A percentile compares a stretch with the other conserved stretches of the same genome.
Evolutionary conservation across 2,888 invertebrate species (phyloP).

Genomic region (Sphaeridia pumilis): DNA sequence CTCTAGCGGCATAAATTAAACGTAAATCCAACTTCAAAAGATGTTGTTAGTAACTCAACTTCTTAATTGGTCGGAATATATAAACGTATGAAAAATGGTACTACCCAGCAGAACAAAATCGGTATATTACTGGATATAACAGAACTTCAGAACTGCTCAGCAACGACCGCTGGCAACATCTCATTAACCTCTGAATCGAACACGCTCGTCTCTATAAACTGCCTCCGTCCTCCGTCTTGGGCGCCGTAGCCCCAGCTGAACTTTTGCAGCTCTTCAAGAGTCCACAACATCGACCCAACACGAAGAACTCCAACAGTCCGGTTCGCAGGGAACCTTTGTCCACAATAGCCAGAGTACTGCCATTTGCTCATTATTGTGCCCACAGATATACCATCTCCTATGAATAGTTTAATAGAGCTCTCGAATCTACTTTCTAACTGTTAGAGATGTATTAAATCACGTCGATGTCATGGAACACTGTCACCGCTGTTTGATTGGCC

Average conservation of each 20-base stretch:
- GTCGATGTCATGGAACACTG: no score
- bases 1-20: no score
- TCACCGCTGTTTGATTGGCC: no score
- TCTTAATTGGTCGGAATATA: no score
- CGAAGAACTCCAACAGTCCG: slow-evolving; percentile 75
- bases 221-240: slow-evolving; percentile 78
- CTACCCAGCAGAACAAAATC: no score
- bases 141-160: slow-evolving; percentile 47
- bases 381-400: slow-evolving; percentile 64
- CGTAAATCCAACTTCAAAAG: no score
- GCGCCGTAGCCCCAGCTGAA: slow-evolving; percentile 83
- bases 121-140: no score
- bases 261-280: slow-evolving; percentile 91
- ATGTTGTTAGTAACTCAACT: no score
- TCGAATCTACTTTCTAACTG: no score
- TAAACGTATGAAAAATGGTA: no score
- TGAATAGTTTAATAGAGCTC: no score
- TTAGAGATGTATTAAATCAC: no score
- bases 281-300: slow-evolving; percentile 48
- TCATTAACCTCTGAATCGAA: slow-evolving; percentile 82
- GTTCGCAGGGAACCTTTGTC: slow-evolving; percentile 83
- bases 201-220: slow-evolving; percentile 91
- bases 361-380: slow-evolving; percentile 84
- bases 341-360: slow-evolving; percentile 70
- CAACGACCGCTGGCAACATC: slow-evolving; percentile 64